A percentile compares a stretch with the other conserved stretches of the same genome.
These are phyloP conservation scores for Aeoliscus strigatus DNA, from an alignment of 2,797 vertebrate genomes.

Conservation along the genomic window DNA sequence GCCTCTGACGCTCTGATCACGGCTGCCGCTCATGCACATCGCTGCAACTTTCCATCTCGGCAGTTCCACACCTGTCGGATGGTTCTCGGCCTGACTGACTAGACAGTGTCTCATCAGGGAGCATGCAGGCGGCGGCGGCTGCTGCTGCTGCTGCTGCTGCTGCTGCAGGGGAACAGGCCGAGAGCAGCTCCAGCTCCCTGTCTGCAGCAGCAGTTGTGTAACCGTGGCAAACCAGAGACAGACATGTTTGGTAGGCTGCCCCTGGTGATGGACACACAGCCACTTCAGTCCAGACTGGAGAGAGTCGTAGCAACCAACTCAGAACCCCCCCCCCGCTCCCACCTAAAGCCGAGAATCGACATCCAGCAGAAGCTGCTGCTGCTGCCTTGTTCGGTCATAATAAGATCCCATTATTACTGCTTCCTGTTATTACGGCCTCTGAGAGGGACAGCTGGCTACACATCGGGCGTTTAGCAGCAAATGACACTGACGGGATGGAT, in stretches of 20 bases:
- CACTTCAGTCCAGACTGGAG: no score
- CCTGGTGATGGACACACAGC: conserved; percentile 17
- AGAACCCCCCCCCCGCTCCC: no score
- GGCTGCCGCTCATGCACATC: conserved; percentile 11
- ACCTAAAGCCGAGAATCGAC: no score
- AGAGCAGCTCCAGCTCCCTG: conserved; percentile 27
- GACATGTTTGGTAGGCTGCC: conserved; percentile 30
- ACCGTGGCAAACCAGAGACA: conserved; percentile 19
- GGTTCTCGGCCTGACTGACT: conserved; percentile 13
- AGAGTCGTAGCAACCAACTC: no score
- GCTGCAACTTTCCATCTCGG: conserved; percentile 30
- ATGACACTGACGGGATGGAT: conserved; percentile 14
- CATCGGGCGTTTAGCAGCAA: conserved; percentile 13
- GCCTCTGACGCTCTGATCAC: conserved; percentile 21
- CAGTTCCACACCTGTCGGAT: conserved; percentile 37
- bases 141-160: no score
- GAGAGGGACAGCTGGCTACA: no score
- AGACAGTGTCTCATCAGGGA: conserved; percentile 45
- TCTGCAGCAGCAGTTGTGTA: conserved; percentile 33
- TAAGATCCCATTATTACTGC: no score
- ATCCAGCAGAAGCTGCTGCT: no score
- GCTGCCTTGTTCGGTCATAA: no score
- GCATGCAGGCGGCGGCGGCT: conserved; percentile 18
- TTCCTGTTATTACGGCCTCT: no score
- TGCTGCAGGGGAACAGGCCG: conserved; percentile 27